Evolutionary conservation across 2,888 invertebrate genomes (phyloP), one percentile per base, ranked within the genome.

Genomic region (Sphaeridia pumilis): DNA sequence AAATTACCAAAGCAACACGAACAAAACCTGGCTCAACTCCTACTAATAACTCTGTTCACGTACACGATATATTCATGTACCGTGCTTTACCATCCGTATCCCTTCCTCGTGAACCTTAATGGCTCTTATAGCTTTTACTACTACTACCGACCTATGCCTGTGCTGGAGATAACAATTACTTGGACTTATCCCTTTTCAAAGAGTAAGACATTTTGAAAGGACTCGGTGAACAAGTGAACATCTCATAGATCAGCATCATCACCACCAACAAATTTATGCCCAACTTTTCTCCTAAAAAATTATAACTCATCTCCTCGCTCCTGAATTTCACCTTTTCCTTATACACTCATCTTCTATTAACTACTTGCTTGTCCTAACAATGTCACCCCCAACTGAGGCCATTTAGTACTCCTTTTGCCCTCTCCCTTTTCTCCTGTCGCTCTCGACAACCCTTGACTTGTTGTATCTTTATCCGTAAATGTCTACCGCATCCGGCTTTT

Each of bases 1-100:
- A 90, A 52, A 34, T 24, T 35, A 27, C 26, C 14, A 38, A 24
- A 41, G 35, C 31, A 44, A 26, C 20, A 26, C 12, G 42, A 48
- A 20, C 35, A 43, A 34, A 51, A 12, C 35, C n/a, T 25, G 22
- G 17, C 28, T 3, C 3, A 46, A 38, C 12, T 38, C 38, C 17
- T 38, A 17, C 38, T 20, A 38, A 38, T n/a, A n/a, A n/a, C n/a
- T n/a, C n/a, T n/a, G n/a, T n/a, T n/a, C n/a, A n/a, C n/a, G n/a
- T n/a, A n/a, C n/a, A n/a, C n/a, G n/a, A n/a, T n/a, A n/a, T n/a
- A n/a, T n/a, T n/a, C n/a, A n/a, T n/a, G n/a, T n/a, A n/a, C n/a
- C n/a, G n/a, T n/a, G n/a, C n/a, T n/a, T n/a, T n/a, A n/a, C n/a
- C n/a, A n/a, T n/a, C n/a, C n/a, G n/a, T n/a, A n/a, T n/a, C n/a